Evolutionary conservation across 2,888 invertebrate genomes (phyloP), one percentile per base, ranked within the genome.

Genomic region (Pedicia rivosa): DNA sequence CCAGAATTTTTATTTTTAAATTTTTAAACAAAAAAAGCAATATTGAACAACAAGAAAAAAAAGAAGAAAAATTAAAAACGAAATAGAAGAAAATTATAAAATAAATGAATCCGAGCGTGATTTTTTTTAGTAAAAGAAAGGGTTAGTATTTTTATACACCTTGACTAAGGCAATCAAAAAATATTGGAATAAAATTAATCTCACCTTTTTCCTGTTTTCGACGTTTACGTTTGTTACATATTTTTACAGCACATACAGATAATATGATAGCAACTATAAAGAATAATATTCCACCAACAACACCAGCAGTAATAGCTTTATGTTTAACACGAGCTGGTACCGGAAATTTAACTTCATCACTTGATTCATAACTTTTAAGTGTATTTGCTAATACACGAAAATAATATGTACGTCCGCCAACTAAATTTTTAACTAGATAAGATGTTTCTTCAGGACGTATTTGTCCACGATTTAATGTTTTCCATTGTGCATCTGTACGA

Each of bases 161-260:
- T 38, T 38, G 33, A 38, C 33, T 38, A 30, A 37, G 25, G 34
- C 25, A 24, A 16, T 34, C 14, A n/a, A 22, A 22, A 14, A n/a
- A 33, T 30, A 35, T 37, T 37, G 42, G 37, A 32, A 29, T 32
- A 38, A 38, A 33, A 37, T 36, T 36, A 30, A 39, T 54, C 68
- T 68, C 72, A 92, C 94, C 92, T 86, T 92, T 91, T 68, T 91
- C 90, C 67, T 91, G 90, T 78, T 90, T 91, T 71, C 90, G 81
- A 55, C 91, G 76, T 67, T 91, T 91, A 58, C 91, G 73, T 67
- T 91, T 90, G 71, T 92, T 94, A 75, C 91, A 91, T 64, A 92
- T 91, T 72, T 94, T 91, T 57, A 94, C 91, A 53, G 91, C 90
- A 70, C 94, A 91, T 57, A 94, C 84, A 52, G 92, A 91, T 55